These are phyloP conservation scores for Merodon equestris DNA, from an alignment of 2,888 invertebrate species.

Conservation along the genomic window DNA sequence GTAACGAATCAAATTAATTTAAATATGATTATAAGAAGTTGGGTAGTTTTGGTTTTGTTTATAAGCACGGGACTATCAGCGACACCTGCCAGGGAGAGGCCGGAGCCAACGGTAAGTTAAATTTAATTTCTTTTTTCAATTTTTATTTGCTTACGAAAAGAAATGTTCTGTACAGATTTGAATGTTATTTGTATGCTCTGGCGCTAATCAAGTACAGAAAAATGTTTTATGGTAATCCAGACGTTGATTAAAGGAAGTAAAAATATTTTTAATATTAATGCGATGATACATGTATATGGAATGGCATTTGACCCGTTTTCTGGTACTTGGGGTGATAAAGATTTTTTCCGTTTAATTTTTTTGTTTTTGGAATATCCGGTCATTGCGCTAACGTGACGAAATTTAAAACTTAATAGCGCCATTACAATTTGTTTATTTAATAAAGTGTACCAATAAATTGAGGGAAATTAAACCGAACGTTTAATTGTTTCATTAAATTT, in stretches of 20 bases:
- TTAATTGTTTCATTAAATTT: neutral
- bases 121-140: neutral
- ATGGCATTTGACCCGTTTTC: conserved; percentile 24
- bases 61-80: conserved; percentile 49
- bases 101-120: conserved; percentile 57
- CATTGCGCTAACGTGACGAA: conserved; percentile 1
- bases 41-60: conserved; percentile 36
- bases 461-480: neutral
- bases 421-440: conserved; percentile 20
- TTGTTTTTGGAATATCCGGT: neutral
- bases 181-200: neutral
- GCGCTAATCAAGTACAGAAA: conserved; percentile 4
- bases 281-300: conserved; percentile 2
- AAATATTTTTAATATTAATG: conserved; percentile 13
- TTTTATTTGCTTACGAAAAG: neutral
- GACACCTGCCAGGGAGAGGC: conserved; percentile 49
- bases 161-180: neutral
- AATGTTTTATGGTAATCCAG: no score
- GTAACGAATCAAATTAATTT: conserved; percentile 3
- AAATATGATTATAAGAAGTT: conserved; percentile 63
- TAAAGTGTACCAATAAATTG: neutral
- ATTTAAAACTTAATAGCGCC: conserved; percentile 1
- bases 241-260: no score
- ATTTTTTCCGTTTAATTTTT: conserved; percentile 2
- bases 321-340: no score